Percentiles rank a stretch among this genome's conserved stretches.
Conservation (phyloP, 2,888 invertebrate genomes). For the Nymphalis polychloros region DNA sequence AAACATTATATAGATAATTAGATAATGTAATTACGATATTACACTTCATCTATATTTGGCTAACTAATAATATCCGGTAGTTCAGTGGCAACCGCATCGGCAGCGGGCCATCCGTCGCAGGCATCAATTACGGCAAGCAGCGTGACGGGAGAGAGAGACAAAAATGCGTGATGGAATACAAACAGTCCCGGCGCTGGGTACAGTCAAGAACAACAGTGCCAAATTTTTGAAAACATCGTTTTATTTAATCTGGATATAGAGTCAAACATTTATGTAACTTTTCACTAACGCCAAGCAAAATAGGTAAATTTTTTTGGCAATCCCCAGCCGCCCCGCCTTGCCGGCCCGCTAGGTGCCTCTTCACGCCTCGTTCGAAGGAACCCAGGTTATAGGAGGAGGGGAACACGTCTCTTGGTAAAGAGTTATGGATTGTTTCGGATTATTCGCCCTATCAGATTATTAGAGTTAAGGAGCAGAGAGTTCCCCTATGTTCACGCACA, state of each 20-base stretch:
- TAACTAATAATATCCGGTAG: slow-evolving; percentile 23
- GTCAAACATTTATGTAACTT: too few relatives aligned
- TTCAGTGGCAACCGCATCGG: slow-evolving; percentile 25
- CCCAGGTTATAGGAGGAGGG: too few relatives aligned
- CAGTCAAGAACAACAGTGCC: slow-evolving; percentile 19
- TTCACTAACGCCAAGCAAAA: too few relatives aligned
- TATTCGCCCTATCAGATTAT: too few relatives aligned
- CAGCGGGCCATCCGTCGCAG: slow-evolving; percentile 38
- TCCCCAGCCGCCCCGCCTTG: too few relatives aligned
- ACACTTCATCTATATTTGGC: slow-evolving; percentile 28
- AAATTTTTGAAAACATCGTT: background rate
- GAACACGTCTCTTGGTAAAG: too few relatives aligned
- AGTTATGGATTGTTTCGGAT: too few relatives aligned
- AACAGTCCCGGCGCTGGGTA: slow-evolving; percentile 40
- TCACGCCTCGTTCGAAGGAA: too few relatives aligned
- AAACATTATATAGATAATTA: background rate
- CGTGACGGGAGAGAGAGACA: slow-evolving; percentile 46
- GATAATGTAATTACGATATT: slow-evolving; percentile 25
- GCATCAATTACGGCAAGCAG: slow-evolving; percentile 49
- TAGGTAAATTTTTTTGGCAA: too few relatives aligned
- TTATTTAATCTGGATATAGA: background rate
- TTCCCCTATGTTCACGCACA: too few relatives aligned
- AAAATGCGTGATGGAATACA: slow-evolving; percentile 48
- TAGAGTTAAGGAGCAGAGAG: too few relatives aligned
- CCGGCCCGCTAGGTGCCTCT: too few relatives aligned